Evolutionary conservation across 1,140 invertebrate genomes (phyloP).

Genomic region (Pantala flavescens): DNA sequence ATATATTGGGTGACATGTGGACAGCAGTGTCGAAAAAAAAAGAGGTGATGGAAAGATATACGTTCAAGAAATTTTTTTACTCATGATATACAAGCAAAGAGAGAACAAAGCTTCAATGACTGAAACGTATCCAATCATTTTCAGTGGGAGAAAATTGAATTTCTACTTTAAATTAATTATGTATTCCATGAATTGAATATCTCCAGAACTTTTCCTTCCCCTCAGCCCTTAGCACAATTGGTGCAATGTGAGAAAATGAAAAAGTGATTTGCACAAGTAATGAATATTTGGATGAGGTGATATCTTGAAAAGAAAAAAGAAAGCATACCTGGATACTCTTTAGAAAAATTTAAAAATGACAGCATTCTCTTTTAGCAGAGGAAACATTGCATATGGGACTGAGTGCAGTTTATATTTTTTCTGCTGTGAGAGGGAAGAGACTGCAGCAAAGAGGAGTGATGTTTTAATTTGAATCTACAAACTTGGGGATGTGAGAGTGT

Average conservation of each 20-base stretch:
- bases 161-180: background rate
- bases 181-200: background rate
- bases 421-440: background rate
- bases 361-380: background rate
- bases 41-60: background rate
- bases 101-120: background rate
- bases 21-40: background rate
- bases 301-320: no score
- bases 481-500: background rate
- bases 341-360: background rate
- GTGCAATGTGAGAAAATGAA: background rate
- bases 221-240: background rate
- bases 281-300: background rate
- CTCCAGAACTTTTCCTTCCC: background rate
- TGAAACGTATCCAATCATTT: background rate
- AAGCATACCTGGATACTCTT: no score
- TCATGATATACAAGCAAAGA: background rate
- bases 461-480: background rate
- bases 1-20: background rate
- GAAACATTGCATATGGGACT: background rate
- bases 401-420: conserved; percentile 5
- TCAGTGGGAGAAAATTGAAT: background rate
- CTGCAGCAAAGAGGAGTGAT: background rate
- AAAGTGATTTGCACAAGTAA: conserved; percentile 1
- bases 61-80: background rate